Evolutionary conservation across 2,797 vertebrate genomes (phyloP).

Genomic region (Sorex maritimensis): DNA sequence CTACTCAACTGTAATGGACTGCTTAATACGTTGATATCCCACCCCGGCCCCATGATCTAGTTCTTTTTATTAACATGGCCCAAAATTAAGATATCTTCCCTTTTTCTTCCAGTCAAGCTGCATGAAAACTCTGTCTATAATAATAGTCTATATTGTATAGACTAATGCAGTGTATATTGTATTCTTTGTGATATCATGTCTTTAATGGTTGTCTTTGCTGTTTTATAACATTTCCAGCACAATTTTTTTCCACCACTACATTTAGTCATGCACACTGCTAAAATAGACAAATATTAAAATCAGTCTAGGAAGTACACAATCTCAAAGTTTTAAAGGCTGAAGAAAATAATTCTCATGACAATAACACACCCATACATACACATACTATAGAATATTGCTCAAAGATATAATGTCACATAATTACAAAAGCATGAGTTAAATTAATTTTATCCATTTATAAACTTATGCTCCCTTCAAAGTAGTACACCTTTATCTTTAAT

Average conservation of each 20-base stretch:
- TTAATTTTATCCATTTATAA: too few relatives aligned
- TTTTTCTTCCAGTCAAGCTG: conserved; percentile 29
- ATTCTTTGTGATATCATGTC: too few relatives aligned
- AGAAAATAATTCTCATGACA: too few relatives aligned
- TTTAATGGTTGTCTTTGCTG: background rate
- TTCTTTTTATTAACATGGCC: background rate
- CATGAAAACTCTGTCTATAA: background rate
- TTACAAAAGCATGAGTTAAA: too few relatives aligned
- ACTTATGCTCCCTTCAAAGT: background rate
- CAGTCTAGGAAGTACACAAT: background rate
- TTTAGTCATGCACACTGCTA: too few relatives aligned
- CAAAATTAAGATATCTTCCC: background rate
- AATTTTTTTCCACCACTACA: too few relatives aligned
- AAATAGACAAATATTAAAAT: background rate
- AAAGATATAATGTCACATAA: background rate
- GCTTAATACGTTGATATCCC: background rate
- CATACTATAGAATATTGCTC: too few relatives aligned
- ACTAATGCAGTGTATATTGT: too few relatives aligned
- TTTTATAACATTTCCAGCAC: background rate
- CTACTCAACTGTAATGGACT: background rate
- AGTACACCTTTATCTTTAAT: background rate
- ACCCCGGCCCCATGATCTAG: background rate
- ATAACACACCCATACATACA: background rate
- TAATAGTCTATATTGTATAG: too few relatives aligned
- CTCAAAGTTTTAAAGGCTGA: too few relatives aligned